Conservation (phyloP, 2,888 invertebrate species). For the Macrosoma leucophasiata region DNA sequence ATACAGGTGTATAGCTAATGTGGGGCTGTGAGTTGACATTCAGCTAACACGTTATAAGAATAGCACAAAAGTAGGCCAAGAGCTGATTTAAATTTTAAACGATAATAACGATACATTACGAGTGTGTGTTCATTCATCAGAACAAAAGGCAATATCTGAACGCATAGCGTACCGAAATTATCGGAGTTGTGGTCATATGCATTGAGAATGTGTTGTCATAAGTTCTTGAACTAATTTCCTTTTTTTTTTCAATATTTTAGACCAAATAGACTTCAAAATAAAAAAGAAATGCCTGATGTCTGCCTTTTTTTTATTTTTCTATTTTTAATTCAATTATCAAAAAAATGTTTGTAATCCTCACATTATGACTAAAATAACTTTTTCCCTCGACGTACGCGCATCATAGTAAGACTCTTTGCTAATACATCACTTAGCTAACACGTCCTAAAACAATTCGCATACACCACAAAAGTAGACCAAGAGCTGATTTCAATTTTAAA, state of each 20-base stretch:
- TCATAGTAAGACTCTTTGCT: background rate
- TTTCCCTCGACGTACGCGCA: background rate
- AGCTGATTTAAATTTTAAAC: constrained; percentile 2
- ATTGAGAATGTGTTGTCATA: constrained; percentile 2
- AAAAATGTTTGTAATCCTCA: background rate
- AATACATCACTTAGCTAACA: background rate
- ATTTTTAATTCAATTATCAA: background rate
- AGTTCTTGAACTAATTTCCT: constrained; percentile 4
- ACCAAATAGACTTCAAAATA: too few relatives aligned
- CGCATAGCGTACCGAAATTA: constrained; percentile 45
- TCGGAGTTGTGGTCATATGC: constrained; percentile 7
- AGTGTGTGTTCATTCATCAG: constrained; percentile 33
- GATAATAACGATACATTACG: constrained; percentile 2
- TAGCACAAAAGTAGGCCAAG: background rate
- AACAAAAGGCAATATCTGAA: constrained; percentile 45
- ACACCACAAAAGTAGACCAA: background rate
- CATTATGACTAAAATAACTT: background rate
- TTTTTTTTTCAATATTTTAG: too few relatives aligned
- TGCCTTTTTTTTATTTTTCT: background rate
- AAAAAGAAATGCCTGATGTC: background rate
- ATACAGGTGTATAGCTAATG: too few relatives aligned
- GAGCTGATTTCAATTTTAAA: constrained; percentile 1
- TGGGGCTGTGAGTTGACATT: too few relatives aligned
- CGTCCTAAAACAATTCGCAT: background rate
- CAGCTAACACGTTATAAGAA: background rate